Percentiles rank a stretch among this genome's conserved stretches.
Conservation (phyloP, 2,888 invertebrate species). For the Ditula angustiorana region DNA sequence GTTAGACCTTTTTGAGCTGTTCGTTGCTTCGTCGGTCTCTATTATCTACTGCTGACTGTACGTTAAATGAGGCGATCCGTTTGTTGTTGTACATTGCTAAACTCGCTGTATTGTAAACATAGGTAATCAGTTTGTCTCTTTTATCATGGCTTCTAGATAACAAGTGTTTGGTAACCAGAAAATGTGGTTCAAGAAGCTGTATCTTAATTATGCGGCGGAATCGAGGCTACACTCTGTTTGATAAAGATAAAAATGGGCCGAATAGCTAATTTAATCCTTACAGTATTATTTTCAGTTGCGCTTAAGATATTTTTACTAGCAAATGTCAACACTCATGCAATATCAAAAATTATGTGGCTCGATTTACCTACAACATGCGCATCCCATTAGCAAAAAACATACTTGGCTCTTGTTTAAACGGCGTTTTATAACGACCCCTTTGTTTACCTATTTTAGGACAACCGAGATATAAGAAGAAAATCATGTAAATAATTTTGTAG, state of each 20-base stretch:
- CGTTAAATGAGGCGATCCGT: neutral
- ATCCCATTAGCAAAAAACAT: too few species aligned
- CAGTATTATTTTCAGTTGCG: neutral
- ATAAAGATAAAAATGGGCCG: constrained; percentile 13
- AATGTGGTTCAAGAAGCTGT: constrained; percentile 7
- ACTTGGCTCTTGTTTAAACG: too few species aligned
- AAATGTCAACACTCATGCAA: too few species aligned
- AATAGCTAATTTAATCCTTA: neutral
- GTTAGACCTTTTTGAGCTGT: too few species aligned
- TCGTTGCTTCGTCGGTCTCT: too few species aligned
- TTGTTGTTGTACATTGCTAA: neutral
- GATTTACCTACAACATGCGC: too few species aligned
- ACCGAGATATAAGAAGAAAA: neutral
- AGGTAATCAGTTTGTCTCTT: neutral
- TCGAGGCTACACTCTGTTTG: neutral
- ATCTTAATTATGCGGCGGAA: neutral
- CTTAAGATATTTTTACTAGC: neutral
- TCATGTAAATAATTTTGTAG: neutral
- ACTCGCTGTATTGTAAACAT: neutral
- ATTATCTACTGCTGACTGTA: too few species aligned
- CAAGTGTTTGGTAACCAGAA: neutral
- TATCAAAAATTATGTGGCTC: neutral
- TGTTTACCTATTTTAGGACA: neutral
- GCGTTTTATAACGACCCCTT: too few species aligned
- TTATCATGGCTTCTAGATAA: constrained; percentile 9